Percentiles rank a stretch among this genome's conserved stretches.
These are phyloP conservation scores for Calephelis perditalis DNA, from an alignment of 2,888 invertebrate genomes.

Conservation along the genomic window DNA sequence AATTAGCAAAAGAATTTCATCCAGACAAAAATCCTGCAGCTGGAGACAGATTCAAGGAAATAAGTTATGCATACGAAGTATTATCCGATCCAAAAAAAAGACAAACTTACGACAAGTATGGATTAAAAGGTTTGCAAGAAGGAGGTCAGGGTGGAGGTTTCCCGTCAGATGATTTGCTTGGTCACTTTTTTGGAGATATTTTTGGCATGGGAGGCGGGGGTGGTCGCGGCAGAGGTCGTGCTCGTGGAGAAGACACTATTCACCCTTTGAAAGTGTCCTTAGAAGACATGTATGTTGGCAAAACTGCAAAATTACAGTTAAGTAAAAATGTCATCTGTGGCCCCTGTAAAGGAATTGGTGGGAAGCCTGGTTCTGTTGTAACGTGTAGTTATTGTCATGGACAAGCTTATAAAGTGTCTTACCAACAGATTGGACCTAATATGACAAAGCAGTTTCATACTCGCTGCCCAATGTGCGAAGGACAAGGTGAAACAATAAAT, in stretches of 20 bases:
- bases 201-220: conserved; percentile 80
- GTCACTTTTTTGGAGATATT: conserved; percentile 79
- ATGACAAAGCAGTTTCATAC: conserved; percentile 81
- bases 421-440: conserved; percentile 82
- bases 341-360: conserved; percentile 87
- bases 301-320: conserved; percentile 88
- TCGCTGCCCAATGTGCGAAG: conserved; percentile 80
- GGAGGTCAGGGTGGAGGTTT: conserved; percentile 79
- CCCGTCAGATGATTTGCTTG: conserved; percentile 83
- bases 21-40: conserved; percentile 94
- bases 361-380: conserved; percentile 82
- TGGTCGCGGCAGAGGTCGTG: conserved; percentile 71
- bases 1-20: conserved; percentile 95
- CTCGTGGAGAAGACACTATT: conserved; percentile 88
- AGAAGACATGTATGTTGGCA: conserved; percentile 95
- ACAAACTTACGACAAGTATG: conserved; percentile 90
- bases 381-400: conserved; percentile 87
- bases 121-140: conserved; percentile 92
- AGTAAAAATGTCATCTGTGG: conserved; percentile 90
- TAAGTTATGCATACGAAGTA: conserved; percentile 96
- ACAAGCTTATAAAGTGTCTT: conserved; percentile 85
- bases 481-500: conserved; percentile 84
- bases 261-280: conserved; percentile 90
- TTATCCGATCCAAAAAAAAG: conserved; percentile 93
- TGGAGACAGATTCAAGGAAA: conserved; percentile 96